Conservation (phyloP, 2,797 vertebrate species). For the Graptemys geographica region DNA sequence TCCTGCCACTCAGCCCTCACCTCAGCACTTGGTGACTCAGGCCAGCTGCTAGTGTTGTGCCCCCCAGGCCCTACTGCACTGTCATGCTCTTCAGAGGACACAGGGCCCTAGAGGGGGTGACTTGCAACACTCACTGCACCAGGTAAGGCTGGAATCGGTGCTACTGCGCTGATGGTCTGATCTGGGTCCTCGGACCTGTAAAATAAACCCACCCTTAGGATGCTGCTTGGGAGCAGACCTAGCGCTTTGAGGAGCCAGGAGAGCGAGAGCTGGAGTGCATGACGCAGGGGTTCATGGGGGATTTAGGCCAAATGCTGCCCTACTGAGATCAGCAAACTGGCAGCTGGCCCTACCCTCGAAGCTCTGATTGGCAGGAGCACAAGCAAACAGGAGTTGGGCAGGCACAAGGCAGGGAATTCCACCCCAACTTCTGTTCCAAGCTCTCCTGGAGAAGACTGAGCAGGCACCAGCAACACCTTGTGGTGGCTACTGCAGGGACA, state of each 20-base stretch:
- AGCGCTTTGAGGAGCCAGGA: background rate
- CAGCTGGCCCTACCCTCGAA: background rate
- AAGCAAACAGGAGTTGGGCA: background rate
- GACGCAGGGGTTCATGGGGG: background rate
- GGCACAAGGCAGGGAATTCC: background rate
- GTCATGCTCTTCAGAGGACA: background rate
- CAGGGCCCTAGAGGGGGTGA: background rate
- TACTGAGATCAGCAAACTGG: background rate
- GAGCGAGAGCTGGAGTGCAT: background rate
- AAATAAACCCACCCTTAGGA: slow-evolving; percentile 7
- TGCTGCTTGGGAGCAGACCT: background rate
- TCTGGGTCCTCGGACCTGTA: slow-evolving; percentile 72
- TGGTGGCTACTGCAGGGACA: background rate
- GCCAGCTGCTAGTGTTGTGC: background rate
- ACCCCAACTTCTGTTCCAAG: background rate
- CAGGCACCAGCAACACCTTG: background rate
- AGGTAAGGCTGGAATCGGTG: slow-evolving; percentile 73
- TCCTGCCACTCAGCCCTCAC: background rate
- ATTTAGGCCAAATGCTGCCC: background rate
- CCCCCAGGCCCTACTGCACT: background rate
- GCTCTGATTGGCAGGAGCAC: background rate
- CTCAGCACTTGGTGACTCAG: background rate
- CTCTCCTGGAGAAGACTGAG: background rate
- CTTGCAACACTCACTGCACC: slow-evolving; percentile 70
- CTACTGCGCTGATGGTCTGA: slow-evolving; percentile 69